These are phyloP conservation scores for Limnephilus lunatus DNA, from an alignment of 2,888 invertebrate species.

Conservation along the genomic window DNA sequence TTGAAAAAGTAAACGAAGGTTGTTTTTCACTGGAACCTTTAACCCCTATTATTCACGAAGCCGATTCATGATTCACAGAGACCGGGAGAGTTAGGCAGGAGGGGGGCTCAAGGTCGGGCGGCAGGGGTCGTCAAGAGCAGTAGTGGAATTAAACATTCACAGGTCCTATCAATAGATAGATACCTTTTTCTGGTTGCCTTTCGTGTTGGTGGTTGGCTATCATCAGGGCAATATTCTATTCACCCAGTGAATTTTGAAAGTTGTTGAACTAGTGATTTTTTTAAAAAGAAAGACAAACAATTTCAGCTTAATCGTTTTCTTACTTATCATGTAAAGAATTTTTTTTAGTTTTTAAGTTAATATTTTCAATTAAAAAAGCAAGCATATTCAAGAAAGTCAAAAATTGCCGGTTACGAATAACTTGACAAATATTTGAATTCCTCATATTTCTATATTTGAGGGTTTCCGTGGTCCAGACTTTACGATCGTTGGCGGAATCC, in stretches of 20 bases:
- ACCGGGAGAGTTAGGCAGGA: neutral
- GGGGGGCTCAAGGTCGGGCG: neutral
- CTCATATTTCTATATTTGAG: too few species aligned
- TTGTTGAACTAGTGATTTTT: neutral
- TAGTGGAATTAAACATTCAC: neutral
- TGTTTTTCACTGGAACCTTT: neutral
- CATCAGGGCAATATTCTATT: neutral
- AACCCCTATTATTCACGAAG: neutral
- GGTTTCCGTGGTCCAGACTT: too few species aligned
- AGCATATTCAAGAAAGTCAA: too few species aligned
- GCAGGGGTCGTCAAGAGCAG: neutral
- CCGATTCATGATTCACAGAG: neutral
- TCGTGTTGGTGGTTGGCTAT: neutral
- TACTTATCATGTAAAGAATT: too few species aligned
- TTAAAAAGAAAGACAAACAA: neutral
- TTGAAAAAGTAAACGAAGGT: constrained; percentile 2
- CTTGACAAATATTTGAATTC: too few species aligned
- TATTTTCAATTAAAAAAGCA: too few species aligned
- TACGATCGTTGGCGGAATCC: too few species aligned
- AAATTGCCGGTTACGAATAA: too few species aligned
- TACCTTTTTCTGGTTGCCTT: neutral
- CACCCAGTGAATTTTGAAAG: neutral
- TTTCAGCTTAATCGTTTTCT: too few species aligned
- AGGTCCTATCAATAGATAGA: neutral
- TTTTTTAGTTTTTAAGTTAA: too few species aligned